These are phyloP conservation scores for Hypocryptadius cinnamomeus DNA, from an alignment of 2,113 vertebrate species.

Conservation along the genomic window DNA sequence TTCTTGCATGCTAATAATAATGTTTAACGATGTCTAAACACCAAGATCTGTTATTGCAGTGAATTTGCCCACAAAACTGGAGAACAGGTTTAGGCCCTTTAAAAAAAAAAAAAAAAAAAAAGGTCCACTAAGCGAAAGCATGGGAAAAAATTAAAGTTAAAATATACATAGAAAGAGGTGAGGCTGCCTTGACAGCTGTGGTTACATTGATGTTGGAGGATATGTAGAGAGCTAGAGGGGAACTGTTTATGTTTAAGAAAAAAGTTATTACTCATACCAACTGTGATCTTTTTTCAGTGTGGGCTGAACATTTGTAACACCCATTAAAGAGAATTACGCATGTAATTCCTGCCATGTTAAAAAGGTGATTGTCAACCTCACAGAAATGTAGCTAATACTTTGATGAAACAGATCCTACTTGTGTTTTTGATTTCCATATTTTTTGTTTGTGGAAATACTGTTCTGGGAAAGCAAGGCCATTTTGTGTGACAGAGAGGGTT, in stretches of 20 bases:
- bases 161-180: conserved; percentile 54
- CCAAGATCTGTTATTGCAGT: conserved; percentile 10
- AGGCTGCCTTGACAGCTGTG: conserved; percentile 54
- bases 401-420: conserved; percentile 42
- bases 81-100: conserved; percentile 28
- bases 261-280: conserved; percentile 47
- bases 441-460: conserved; percentile 8
- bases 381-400: conserved; percentile 20
- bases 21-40: conserved; percentile 7
- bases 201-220: conserved; percentile 58
- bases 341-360: conserved; percentile 43
- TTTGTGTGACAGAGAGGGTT: not conserved
- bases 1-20: conserved; percentile 19
- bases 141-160: conserved; percentile 58
- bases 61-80: conserved; percentile 38
- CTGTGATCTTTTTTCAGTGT: conserved; percentile 55
- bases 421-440: conserved; percentile 32
- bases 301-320: conserved; percentile 53
- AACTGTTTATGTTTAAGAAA: conserved; percentile 43
- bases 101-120: not conserved
- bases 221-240: conserved; percentile 37
- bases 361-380: conserved; percentile 12
- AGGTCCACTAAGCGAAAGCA: conserved; percentile 2
- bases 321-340: conserved; percentile 29
- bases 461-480: conserved; percentile 32